Base-by-base conservation (phyloP, 2,797 vertebrate genomes). In the Rhinatrema bivittatum region DNA sequence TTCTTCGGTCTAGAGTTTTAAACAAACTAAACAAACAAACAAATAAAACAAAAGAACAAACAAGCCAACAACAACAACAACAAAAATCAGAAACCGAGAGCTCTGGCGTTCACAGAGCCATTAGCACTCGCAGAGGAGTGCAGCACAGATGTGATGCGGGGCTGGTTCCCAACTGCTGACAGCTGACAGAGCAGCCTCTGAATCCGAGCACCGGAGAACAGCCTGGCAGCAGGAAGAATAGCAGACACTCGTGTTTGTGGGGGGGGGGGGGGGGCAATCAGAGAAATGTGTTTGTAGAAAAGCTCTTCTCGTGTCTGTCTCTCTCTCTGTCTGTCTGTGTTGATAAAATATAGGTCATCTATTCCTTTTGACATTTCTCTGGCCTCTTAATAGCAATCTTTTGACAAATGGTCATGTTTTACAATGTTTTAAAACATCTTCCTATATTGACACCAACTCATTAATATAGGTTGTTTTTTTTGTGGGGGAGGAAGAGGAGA, bases 241-340 rank as follows among this genome's bases (percentile, higher is more conserved):
- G 60, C 45, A 50, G 53, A 62, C 59, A 55, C 66, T 53, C 65
- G 57, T 56, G 62, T 68, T 56, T 64, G 66, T n/a, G n/a, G n/a
- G n/a, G n/a, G n/a, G n/a, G n/a, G n/a, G n/a, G n/a, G n/a, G 60
- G 67, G 82, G 85, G 82, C 84, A 66, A 65, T 70, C 72, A 68
- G 78, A 69, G 53, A 62, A 51, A 56, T 29, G 54, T 65, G 63
- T 52, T 38, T 10, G 39, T 29, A 31, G 39, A 24, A 56, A 54
- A 38, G 70, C 53, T 72, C 65, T 68, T 57, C 62, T 71, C 63
- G 60, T 65, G 72, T 77, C 70, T 52, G 73, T 82, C 69, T 77
- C 62, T 72, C 53, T 60, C 67, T 62, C 57, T 52, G 53, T 63
- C 18, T 58, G 63, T 78, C 63, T 61, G 62, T 67, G 31, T 62